Evolutionary conservation across 2,888 invertebrate species (phyloP).

Genomic region (Halictus ligatus): DNA sequence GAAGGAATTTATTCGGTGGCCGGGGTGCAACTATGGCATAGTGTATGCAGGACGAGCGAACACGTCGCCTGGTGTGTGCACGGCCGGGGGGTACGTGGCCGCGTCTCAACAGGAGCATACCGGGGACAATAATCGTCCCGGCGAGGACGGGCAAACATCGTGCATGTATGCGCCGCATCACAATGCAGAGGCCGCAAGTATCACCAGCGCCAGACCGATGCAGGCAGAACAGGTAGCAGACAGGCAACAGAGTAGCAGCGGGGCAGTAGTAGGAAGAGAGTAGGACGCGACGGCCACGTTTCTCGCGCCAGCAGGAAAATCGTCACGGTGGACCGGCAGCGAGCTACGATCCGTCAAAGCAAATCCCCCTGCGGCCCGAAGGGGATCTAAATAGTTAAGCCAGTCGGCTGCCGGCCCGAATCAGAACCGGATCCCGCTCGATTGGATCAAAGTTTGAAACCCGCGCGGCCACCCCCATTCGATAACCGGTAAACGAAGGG

Average conservation of each 20-base stretch:
- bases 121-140: constrained; percentile 70
- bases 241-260: not conserved
- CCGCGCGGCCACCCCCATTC: not conserved
- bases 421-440: not conserved
- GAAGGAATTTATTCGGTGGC: not conserved
- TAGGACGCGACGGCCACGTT: not conserved
- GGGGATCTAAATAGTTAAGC: constrained; percentile 7
- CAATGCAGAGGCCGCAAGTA: constrained; percentile 46
- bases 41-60: not conserved
- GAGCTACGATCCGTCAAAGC: not conserved
- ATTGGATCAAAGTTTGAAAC: constrained; percentile 8
- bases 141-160: constrained; percentile 57
- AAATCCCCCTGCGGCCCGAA: not conserved
- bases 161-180: constrained; percentile 58
- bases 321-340: constrained; percentile 38
- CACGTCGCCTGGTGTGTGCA: not conserved
- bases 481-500: not conserved
- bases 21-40: not conserved
- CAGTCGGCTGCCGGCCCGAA: not conserved
- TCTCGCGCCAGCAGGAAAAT: constrained; percentile 45
- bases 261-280: not conserved
- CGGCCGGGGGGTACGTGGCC: not conserved
- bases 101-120: constrained; percentile 27
- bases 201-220: not conserved
- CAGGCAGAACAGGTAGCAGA: not conserved